Percentiles rank a stretch among this genome's conserved stretches.
Evolutionary conservation across 2,113 vertebrate genomes (phyloP).

Genomic region (Narcine bancroftii): DNA sequence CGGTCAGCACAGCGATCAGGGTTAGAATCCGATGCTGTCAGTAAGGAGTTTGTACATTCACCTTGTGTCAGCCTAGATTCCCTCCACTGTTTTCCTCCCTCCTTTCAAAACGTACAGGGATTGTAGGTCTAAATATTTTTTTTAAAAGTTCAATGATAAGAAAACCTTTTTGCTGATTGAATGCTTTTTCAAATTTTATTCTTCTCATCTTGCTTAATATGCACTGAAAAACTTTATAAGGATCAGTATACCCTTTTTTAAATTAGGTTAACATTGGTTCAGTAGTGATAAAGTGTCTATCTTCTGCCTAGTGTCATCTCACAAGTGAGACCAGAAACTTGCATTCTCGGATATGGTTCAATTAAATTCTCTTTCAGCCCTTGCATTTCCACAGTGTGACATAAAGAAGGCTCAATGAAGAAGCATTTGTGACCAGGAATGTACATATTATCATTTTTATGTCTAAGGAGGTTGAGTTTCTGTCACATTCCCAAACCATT

Average conservation of each 20-base stretch:
- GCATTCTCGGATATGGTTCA: neutral
- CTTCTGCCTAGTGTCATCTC: neutral
- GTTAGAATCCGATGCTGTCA: no score
- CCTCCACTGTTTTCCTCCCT: no score
- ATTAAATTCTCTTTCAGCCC: neutral
- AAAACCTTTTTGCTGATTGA: neutral
- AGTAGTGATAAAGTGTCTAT: neutral
- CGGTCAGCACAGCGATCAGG: no score
- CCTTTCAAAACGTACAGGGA: no score
- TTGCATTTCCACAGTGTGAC: neutral
- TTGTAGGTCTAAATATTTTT: no score
- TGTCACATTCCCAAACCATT: no score
- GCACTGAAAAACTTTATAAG: neutral
- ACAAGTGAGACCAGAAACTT: neutral
- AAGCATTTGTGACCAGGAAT: neutral
- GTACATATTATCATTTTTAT: neutral
- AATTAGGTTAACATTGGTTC: no score
- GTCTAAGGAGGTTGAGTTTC: neutral
- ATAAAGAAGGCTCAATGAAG: neutral
- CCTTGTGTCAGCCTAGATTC: no score
- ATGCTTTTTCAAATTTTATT: neutral
- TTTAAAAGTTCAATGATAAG: no score
- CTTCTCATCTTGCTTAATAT: neutral
- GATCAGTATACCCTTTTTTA: neutral
- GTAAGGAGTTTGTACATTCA: no score